Base-by-base conservation (phyloP, 2,797 vertebrate genomes). In the Sebastes matsubarae region DNA sequence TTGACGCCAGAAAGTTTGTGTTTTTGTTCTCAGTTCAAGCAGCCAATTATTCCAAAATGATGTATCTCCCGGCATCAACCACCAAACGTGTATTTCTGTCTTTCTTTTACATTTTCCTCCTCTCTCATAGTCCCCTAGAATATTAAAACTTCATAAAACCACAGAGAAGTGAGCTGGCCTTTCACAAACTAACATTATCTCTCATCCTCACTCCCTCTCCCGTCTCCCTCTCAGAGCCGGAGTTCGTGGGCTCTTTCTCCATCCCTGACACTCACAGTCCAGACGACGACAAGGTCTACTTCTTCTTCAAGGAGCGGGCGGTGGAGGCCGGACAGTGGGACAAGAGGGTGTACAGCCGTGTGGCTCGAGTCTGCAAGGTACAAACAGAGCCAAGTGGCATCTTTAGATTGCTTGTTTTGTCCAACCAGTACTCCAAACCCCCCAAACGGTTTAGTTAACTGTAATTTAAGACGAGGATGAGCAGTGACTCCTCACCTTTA, bases 311-410 rank as follows among this genome's bases (percentile, higher is more conserved):
- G 2, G 97, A 98, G 94, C 93, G 83, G 0, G 96, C 96, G 1
- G 85, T 94, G 88, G 97, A 97, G 88, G 93, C 96, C 0, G 96
- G 93, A 16, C 96, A 96, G 87, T 96, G 96, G 95, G 96, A 97
- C 88, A 84, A 87, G 75, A 94, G 94, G 77, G 84, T 97, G 76
- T 96, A 97, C 0, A 95, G 96, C 85, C 95, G 97, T 0, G 97
- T 98, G 85, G 97, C 97, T 2, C 94, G 97, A 13, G 96, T 97
- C 88, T 97, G 97, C 94, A 98, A 97, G 96, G 97, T 97, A 77
- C 4, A 0, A 12, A 22, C 54, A 12, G 14, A 46, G 42, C 42
- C 42, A 18, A 46, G 16, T 46, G 42, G 6, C 16, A 46, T 46
- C 16, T 18, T 46, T 0, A 46, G 42, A 46, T 46, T 46, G 42